Evolutionary conservation across 2,888 invertebrate species (phyloP).

Genomic region (Bembecia ichneumoniformis): DNA sequence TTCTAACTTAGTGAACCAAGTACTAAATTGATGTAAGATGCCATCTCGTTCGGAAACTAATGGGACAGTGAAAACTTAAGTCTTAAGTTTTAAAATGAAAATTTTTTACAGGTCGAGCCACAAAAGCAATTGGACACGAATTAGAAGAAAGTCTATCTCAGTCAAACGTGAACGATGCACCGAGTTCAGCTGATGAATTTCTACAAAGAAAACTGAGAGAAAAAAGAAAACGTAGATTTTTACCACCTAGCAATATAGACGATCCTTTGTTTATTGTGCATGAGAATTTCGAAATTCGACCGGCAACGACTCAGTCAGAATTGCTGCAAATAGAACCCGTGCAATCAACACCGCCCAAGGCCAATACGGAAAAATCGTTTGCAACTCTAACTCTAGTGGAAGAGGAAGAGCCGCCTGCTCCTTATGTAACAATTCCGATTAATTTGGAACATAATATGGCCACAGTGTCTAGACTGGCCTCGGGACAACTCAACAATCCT

Average conservation of each 20-base stretch:
- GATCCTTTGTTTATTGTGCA: no score
- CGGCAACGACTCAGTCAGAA: no score
- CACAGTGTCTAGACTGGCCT: constrained; percentile 6
- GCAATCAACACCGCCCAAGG: not conserved
- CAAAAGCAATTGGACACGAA: constrained; percentile 30
- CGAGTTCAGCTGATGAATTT: constrained; percentile 34
- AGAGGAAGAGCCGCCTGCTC: constrained; percentile 2
- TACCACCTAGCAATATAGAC: no score
- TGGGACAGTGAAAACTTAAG: not conserved
- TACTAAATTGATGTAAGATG: no score
- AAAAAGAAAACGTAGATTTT: constrained; percentile 10
- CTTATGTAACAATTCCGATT: constrained; percentile 9
- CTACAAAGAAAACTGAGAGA: constrained; percentile 23
- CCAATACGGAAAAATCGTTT: constrained; percentile 1
- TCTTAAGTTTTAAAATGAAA: constrained; percentile 2
- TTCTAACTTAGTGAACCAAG: no score
- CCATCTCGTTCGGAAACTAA: no score
- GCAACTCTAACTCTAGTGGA: constrained; percentile 17
- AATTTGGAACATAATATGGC: not conserved
- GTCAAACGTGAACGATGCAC: constrained; percentile 4
- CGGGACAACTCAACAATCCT: constrained; percentile 14
- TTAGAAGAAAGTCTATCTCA: constrained; percentile 11
- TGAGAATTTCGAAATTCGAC: no score
- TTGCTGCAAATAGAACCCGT: constrained; percentile 4
- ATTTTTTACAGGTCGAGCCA: constrained; percentile 29